phyloP scores from a whole-genome alignment of 2,113 vertebrate species.

The Hymenochirus boettgeri region DNA sequence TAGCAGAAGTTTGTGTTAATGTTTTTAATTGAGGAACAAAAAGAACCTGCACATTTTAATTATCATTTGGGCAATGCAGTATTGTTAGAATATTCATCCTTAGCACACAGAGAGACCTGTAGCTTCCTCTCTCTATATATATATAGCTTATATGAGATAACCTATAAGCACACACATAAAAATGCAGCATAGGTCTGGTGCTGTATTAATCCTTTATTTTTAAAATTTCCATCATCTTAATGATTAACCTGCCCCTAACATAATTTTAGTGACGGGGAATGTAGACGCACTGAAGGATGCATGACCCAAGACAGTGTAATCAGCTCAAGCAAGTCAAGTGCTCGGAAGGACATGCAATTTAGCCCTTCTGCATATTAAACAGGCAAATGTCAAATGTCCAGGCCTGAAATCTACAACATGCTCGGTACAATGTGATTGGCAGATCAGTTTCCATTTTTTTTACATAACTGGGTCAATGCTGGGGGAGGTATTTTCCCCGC shows the following conservation, averaged over 20 bases:
- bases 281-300: background rate
- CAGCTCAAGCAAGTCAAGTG: conserved; percentile 10
- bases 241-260: background rate
- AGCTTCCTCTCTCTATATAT: too few species aligned
- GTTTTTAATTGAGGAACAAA: conserved; percentile 54
- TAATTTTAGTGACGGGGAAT: background rate
- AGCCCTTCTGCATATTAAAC: conserved; percentile 40
- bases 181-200: too few species aligned
- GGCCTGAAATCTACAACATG: conserved; percentile 16
- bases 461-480: conserved; percentile 23
- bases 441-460: conserved; percentile 32
- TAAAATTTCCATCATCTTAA: too few species aligned
- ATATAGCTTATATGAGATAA: too few species aligned
- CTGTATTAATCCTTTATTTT: too few species aligned
- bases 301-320: conserved; percentile 10
- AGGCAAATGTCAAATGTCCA: conserved; percentile 36
- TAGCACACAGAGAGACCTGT: too few species aligned
- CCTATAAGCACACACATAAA: too few species aligned
- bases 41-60: conserved; percentile 57
- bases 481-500: conserved; percentile 9
- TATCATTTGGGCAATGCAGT: conserved; percentile 50
- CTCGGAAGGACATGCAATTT: conserved; percentile 34
- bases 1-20: conserved; percentile 59
- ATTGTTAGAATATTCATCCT: conserved; percentile 39
- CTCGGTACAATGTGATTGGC: conserved; percentile 28